Percentiles rank a stretch among this genome's conserved stretches.
Evolutionary conservation across 2,113 vertebrate genomes (phyloP).

Genomic region (Dipodomys spectabilis): DNA sequence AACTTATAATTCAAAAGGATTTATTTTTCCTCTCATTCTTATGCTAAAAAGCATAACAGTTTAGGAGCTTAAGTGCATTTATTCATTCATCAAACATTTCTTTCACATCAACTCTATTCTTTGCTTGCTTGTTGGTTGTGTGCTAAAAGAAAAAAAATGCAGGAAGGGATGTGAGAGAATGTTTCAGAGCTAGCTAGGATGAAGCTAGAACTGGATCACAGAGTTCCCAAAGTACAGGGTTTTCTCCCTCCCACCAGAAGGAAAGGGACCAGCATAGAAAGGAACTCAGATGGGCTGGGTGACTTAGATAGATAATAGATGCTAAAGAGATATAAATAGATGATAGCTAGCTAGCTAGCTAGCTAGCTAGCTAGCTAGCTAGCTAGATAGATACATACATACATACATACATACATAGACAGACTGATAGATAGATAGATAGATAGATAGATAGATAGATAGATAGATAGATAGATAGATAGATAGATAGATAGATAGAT

Average conservation of each 20-base stretch:
- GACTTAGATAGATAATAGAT: no score
- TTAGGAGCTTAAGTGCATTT: slow-evolving; percentile 61
- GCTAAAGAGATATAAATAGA: no score
- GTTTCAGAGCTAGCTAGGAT: neutral
- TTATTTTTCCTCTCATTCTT: slow-evolving; percentile 39
- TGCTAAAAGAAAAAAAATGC: neutral
- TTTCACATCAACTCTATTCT: neutral
- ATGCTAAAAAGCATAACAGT: slow-evolving; percentile 23
- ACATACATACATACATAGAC: no score
- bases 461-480: no score
- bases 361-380: no score
- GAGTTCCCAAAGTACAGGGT: neutral
- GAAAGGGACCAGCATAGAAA: no score
- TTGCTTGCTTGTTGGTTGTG: neutral
- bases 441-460: no score
- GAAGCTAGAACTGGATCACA: neutral
- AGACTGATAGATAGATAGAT: no score
- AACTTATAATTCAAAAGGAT: slow-evolving; percentile 35
- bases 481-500: no score
- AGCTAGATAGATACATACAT: no score
- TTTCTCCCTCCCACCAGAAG: neutral
- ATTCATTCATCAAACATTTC: slow-evolving; percentile 63
- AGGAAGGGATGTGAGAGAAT: neutral
- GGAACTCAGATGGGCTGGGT: no score
- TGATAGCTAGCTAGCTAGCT: no score